Conservation (phyloP, 2,113 vertebrate species). For the Plecturocebus donacophilus region DNA sequence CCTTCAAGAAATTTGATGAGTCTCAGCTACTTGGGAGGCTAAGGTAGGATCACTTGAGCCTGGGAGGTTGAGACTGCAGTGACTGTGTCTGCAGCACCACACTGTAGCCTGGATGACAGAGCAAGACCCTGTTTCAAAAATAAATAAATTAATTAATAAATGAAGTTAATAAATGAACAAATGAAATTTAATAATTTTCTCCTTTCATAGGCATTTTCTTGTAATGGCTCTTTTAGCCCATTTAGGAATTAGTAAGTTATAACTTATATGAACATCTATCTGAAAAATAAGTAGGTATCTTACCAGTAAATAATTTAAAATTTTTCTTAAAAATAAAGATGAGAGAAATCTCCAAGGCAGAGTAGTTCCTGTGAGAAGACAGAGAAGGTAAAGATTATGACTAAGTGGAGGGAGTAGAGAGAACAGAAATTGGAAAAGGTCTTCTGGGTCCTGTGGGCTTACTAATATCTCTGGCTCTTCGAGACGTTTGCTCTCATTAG, state of each 20-base stretch:
- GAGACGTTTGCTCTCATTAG: not conserved
- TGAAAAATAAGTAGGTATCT: constrained; percentile 10
- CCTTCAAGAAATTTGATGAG: not conserved
- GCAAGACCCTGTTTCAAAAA: too few relatives aligned
- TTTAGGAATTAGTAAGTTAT: not conserved
- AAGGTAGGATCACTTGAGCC: too few relatives aligned
- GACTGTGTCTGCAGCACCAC: too few relatives aligned
- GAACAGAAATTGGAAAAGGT: not conserved
- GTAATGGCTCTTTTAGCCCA: not conserved
- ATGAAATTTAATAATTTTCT: not conserved
- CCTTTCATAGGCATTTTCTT: not conserved
- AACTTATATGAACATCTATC: not conserved
- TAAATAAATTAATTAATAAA: too few relatives aligned
- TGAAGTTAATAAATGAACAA: too few relatives aligned
- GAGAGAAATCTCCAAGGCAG: not conserved
- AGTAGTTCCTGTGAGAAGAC: not conserved
- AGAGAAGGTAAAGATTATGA: not conserved
- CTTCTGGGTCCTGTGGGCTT: not conserved
- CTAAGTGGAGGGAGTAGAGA: not conserved
- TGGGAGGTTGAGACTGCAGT: too few relatives aligned
- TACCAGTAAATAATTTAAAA: not conserved
- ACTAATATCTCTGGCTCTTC: not conserved
- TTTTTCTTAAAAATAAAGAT: not conserved
- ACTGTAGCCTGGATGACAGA: too few relatives aligned
- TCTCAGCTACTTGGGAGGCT: not conserved